Percentiles rank a stretch among this genome's conserved stretches.
These are phyloP conservation scores for Monopis laevigella DNA, from an alignment of 2,888 invertebrate species.

Conservation along the genomic window DNA sequence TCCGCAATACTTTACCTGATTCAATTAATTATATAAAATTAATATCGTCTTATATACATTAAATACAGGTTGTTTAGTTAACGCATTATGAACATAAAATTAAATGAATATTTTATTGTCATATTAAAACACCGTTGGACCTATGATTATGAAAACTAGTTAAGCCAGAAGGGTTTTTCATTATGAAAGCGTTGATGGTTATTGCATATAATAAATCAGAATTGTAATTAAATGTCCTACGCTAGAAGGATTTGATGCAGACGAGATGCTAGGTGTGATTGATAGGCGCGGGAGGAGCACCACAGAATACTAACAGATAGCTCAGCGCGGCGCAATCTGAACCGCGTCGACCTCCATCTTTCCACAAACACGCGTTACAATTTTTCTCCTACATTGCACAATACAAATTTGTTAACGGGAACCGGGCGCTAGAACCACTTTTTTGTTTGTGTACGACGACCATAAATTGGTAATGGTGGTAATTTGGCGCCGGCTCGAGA, in stretches of 20 bases:
- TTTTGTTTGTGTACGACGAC: slow-evolving; percentile 61
- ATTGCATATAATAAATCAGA: slow-evolving; percentile 26
- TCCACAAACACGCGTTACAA: slow-evolving; percentile 57
- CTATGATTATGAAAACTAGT: slow-evolving; percentile 7
- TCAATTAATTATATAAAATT: too few relatives aligned
- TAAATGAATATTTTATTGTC: slow-evolving; percentile 11
- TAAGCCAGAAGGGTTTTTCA: slow-evolving; percentile 6
- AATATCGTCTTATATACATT: too few relatives aligned
- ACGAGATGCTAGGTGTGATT: slow-evolving; percentile 31
- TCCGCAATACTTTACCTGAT: too few relatives aligned
- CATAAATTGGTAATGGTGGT: slow-evolving; percentile 66
- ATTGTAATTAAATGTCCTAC: slow-evolving; percentile 30
- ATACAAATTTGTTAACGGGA: slow-evolving; percentile 66
- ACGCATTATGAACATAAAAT: slow-evolving; percentile 8
- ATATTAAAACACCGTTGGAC: slow-evolving; percentile 10
- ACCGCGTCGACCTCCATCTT: slow-evolving; percentile 52
- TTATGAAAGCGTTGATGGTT: slow-evolving; percentile 9
- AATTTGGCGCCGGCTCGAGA: slow-evolving; percentile 60
- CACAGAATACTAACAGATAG: slow-evolving; percentile 55
- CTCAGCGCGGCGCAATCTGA: slow-evolving; percentile 26
- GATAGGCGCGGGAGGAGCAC: slow-evolving; percentile 25
- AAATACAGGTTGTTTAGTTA: too few relatives aligned
- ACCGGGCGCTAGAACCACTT: slow-evolving; percentile 58
- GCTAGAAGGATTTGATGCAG: slow-evolving; percentile 15
- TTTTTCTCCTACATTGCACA: slow-evolving; percentile 65